Conservation (phyloP, 2,888 invertebrate genomes). For the Perithous albicinctus region DNA sequence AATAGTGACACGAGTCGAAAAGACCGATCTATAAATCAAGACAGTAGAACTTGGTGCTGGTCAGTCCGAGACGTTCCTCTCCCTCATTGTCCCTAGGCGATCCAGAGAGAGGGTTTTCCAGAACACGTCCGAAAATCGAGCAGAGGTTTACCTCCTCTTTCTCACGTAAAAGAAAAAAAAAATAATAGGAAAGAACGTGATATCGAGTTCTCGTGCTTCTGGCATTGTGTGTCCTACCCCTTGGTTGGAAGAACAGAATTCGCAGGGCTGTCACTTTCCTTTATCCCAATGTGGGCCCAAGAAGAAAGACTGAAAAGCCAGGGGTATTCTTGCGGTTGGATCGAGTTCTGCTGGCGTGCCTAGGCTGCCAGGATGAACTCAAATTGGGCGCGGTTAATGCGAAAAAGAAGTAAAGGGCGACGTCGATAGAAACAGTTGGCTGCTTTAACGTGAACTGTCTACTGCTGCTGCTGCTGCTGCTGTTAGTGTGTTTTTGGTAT, state of each 20-base stretch:
- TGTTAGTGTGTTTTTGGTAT: conserved; percentile 65
- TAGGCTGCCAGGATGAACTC: conserved; percentile 17
- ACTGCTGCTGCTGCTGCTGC: conserved; percentile 48
- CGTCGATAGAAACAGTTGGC: conserved; percentile 53
- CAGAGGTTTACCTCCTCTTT: neutral
- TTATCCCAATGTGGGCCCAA: conserved; percentile 21
- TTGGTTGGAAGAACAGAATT: conserved; percentile 51
- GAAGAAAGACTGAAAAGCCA: conserved; percentile 34
- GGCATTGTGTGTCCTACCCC: conserved; percentile 33
- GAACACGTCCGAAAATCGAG: conserved; percentile 25
- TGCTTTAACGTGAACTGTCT: conserved; percentile 37
- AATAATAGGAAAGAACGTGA: conserved; percentile 53
- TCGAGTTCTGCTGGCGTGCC: conserved; percentile 26
- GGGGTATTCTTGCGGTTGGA: conserved; percentile 19
- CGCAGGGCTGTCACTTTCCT: conserved; percentile 67
- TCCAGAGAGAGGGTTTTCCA: neutral
- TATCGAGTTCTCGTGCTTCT: conserved; percentile 37
- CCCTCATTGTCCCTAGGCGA: conserved; percentile 29
- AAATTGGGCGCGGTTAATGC: conserved; percentile 76
- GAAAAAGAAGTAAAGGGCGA: conserved; percentile 71
- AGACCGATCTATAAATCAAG: neutral
- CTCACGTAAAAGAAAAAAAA: conserved; percentile 19
- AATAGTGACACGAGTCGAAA: neutral
- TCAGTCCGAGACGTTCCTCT: conserved; percentile 11
- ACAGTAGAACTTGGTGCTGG: conserved; percentile 7